Conservation (phyloP, 1,140 invertebrate genomes). For the Orchestia grillus region DNA sequence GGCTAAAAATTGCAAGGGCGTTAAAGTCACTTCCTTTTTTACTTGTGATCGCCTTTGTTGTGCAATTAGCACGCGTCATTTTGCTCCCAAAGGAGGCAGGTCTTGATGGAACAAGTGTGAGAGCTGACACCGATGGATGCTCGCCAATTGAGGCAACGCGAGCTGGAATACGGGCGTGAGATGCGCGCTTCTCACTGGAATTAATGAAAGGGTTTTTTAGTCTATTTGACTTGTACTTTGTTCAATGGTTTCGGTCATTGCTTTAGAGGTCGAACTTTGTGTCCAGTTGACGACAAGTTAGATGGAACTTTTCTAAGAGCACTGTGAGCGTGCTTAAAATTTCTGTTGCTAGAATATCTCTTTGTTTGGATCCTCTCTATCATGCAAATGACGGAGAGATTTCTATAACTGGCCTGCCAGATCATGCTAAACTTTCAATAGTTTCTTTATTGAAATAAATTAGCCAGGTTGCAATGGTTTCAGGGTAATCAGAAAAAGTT, state of each 20-base stretch:
- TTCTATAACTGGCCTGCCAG: background rate
- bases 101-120: background rate
- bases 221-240: background rate
- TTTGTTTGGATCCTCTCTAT: background rate
- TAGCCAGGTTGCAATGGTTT: background rate
- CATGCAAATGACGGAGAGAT: background rate
- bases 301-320: background rate
- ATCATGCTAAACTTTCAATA: background rate
- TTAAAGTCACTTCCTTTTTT: constrained; percentile 31
- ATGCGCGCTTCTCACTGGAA: background rate
- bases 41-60: background rate
- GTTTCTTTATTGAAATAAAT: background rate
- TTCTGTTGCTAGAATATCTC: background rate
- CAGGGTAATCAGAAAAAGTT: background rate
- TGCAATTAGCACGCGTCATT: constrained; percentile 24
- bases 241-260: background rate
- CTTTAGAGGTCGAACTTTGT: background rate
- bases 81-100: background rate
- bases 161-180: background rate
- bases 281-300: background rate
- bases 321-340: background rate
- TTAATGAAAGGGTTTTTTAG: background rate
- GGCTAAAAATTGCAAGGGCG: constrained; percentile 7
- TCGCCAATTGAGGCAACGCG: background rate
- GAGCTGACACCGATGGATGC: background rate